These are phyloP conservation scores for Brachypalpus laphriformis DNA, from an alignment of 2,888 invertebrate genomes.

Conservation along the genomic window DNA sequence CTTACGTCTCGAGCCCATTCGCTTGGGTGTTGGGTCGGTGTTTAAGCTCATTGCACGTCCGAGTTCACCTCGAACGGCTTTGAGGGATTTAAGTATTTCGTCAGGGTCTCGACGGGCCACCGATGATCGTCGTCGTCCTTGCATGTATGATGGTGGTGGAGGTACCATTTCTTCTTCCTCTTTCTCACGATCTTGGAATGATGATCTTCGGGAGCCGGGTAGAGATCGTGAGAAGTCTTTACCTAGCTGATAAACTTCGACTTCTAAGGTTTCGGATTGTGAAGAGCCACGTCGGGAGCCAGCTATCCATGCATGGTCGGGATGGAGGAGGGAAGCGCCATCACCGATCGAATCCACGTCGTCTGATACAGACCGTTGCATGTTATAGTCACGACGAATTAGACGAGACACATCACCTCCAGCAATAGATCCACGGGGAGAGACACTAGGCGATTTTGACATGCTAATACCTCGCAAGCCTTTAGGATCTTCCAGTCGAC, in stretches of 20 bases:
- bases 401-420: slow-evolving; percentile 86
- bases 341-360: slow-evolving; percentile 90
- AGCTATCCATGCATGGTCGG: slow-evolving; percentile 92
- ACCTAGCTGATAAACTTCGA: slow-evolving; percentile 92
- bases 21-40: slow-evolving; percentile 83
- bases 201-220: slow-evolving; percentile 92
- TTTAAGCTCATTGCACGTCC: slow-evolving; percentile 92
- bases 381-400: slow-evolving; percentile 89
- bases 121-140: slow-evolving; percentile 91
- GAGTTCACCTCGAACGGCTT: slow-evolving; percentile 91
- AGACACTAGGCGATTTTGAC: slow-evolving; percentile 89
- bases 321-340: slow-evolving; percentile 90
- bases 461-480: slow-evolving; percentile 84
- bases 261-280: slow-evolving; percentile 93
- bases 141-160: slow-evolving; percentile 85
- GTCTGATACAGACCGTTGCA: slow-evolving; percentile 90
- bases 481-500: slow-evolving; percentile 91
- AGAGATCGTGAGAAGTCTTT: slow-evolving; percentile 93
- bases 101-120: slow-evolving; percentile 92
- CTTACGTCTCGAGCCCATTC: slow-evolving; percentile 88
- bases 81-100: slow-evolving; percentile 91
- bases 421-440: slow-evolving; percentile 89
- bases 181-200: slow-evolving; percentile 89
- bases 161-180: slow-evolving; percentile 84
- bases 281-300: slow-evolving; percentile 93